Evolutionary conservation across 92 coral and sea anemone species (phyloP).

Genomic region (Palythoa caribaeorum): DNA sequence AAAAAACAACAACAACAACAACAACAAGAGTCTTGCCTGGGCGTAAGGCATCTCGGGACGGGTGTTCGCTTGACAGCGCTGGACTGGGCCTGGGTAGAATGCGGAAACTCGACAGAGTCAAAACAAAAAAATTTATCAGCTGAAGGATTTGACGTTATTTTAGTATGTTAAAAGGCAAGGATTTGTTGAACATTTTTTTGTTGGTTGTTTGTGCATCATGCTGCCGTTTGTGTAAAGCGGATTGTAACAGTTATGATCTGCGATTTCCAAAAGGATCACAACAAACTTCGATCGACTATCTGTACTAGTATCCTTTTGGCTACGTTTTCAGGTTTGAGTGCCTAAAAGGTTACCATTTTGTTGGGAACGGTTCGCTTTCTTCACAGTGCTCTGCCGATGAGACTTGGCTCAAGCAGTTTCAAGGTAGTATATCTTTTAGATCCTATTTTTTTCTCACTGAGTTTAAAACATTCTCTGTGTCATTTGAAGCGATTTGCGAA

Average conservation of each 20-base stretch:
- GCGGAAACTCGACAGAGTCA: not conserved
- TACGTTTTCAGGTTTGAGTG: not conserved
- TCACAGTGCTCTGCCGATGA: not conserved
- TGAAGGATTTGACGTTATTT: not conserved
- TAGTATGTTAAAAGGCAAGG: not conserved
- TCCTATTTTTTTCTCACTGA: not conserved
- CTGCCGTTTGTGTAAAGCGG: not conserved
- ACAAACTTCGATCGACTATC: not conserved
- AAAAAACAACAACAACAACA: too few species aligned
- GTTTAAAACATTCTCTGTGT: not conserved
- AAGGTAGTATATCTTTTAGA: constrained; percentile 3
- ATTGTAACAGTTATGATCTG: not conserved
- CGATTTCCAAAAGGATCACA: not conserved
- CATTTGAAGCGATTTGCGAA: too few species aligned
- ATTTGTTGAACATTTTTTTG: not conserved
- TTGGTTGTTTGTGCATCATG: not conserved
- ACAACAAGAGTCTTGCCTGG: too few species aligned
- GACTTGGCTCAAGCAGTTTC: constrained; percentile 19
- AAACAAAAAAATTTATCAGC: not conserved
- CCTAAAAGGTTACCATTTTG: constrained; percentile 30
- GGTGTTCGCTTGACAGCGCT: not conserved
- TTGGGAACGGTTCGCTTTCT: constrained; percentile 17
- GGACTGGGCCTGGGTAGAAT: constrained; percentile 1
- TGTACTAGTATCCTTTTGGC: too few species aligned
- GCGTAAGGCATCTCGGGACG: constrained; percentile 19